Evolutionary conservation across 2,113 vertebrate species (phyloP), one percentile per base, ranked within the genome.

Genomic region (Microcebus murinus): DNA sequence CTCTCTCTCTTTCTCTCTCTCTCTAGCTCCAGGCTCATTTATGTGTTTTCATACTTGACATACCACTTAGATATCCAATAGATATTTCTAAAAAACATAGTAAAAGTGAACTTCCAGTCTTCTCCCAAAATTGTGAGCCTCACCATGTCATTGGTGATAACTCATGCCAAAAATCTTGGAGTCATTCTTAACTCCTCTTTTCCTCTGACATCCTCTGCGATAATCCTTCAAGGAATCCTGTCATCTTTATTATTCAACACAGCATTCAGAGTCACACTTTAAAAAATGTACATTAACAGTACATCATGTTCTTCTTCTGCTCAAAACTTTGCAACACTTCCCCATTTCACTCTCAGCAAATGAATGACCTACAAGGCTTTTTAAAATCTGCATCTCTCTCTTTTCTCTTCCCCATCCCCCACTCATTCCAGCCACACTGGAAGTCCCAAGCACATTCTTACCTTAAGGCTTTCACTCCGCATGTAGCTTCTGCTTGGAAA

Each of bases 91-190:
- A 76, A 20, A 45, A 36, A 48, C 31, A 57, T n/a, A 59, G 70
- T 82, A 52, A 74, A 93, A 88, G 29, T 29, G 59, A 68, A 80
- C 50, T 80, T 88, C 36, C 50, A 55, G 31, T 70, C 29, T 91
- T 20, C 20, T 70, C 39, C 42, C 48, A 3, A 94, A 48, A 79
- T 29, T 45, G 39, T 59, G 15, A 84, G 23, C 29, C 73, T 79
- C 20, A 81, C 13, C 6, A 14, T 10, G 11, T 42, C 2, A 11
- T 10, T 27, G 57, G 20, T 15, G 3, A 34, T 29, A 84, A 91
- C 5, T n/a, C 45, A 67, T 14, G 29, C 4, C 27, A 65, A 57
- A 90, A 77, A 68, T 61, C 13, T 50, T 68, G 3, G 4, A 59
- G 70, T 83, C 45, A 27, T 52, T 39, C n/a, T 29, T 67, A 88